A percentile compares a stretch with the other conserved stretches of the same genome.
These are phyloP conservation scores for Salmo trutta DNA, from an alignment of 2,797 vertebrate genomes.

Conservation along the genomic window DNA sequence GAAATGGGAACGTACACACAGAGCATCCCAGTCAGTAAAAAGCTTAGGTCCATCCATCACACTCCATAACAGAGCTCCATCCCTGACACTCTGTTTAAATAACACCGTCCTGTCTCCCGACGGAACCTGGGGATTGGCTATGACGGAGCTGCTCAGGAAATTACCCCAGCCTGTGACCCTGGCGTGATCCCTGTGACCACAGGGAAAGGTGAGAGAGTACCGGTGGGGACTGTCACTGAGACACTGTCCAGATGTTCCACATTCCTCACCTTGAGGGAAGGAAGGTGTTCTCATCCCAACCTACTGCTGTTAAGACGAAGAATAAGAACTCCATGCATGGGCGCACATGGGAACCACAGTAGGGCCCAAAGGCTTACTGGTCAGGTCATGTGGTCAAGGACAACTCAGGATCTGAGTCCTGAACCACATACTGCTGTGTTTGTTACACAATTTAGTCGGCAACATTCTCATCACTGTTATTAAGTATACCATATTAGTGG, in stretches of 20 bases:
- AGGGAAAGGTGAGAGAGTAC: not conserved
- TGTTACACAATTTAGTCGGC: too few relatives aligned
- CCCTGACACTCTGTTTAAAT: constrained; percentile 22
- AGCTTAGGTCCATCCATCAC: constrained; percentile 47
- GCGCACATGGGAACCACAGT: not conserved
- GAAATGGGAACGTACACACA: constrained; percentile 19
- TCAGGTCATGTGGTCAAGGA: too few relatives aligned
- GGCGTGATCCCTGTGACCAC: constrained; percentile 44
- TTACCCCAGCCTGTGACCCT: constrained; percentile 29
- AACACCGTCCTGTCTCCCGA: constrained; percentile 15
- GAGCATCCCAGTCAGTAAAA: constrained; percentile 19
- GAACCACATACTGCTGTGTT: too few relatives aligned
- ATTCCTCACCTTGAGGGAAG: constrained; percentile 25
- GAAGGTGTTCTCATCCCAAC: constrained; percentile 16
- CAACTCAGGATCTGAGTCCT: too few relatives aligned
- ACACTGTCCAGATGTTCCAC: constrained; percentile 22
- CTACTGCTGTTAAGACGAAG: constrained; percentile 57
- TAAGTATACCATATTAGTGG: too few relatives aligned
- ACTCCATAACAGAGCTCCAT: not conserved
- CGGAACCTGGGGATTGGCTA: not conserved
- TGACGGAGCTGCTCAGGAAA: constrained; percentile 7
- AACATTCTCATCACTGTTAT: too few relatives aligned
- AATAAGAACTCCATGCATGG: constrained; percentile 53
- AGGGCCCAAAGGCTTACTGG: too few relatives aligned
- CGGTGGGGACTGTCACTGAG: not conserved